Base-by-base conservation (phyloP, 2,113 vertebrate species). In the Tetrao urogallus region DNA sequence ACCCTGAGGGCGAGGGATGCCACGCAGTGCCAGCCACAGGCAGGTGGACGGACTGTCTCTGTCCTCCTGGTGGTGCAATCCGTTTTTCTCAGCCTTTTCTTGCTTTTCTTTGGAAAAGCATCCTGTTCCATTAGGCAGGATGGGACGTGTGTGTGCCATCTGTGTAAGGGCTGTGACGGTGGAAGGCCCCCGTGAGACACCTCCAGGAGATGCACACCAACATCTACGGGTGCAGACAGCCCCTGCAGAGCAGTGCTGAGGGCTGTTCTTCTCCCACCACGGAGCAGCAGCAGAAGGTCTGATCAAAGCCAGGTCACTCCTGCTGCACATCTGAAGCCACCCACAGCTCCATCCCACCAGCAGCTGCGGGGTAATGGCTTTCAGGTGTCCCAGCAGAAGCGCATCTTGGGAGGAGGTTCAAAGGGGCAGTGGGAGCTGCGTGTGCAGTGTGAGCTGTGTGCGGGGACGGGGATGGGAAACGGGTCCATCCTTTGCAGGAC, bases 181-280 rank as follows among this genome's bases (percentile, higher is more conserved):
- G 65, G 34, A 27, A 47, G 10, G 47, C 43, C 36, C 28, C 58
- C 2, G 0, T 2, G 21, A 45, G 3, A 1, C 10, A 15, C 13
- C 45, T 54, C 38, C 8, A 12, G 57, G 34, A 82, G 43, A 6
- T 0, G 0, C 13, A 6, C 1, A 0, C 28, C 5, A 38, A 43
- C 0, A 2, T 19, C 45, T 4, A 34, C 7, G 40, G 50, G 25
- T 9, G 2, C 24, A 47, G 72, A 22, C 48, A 18, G 69, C 8
- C 63, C 38, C 57, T 0, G 3, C 47, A 40, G 61, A 2, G 0
- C 3, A 1, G 18, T 36, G 60, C 65, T 7, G 30, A 36, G 86
- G 1, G 0, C 30, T 86, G 89, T 2, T 6, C 56, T n/a, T 32
- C 56, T n/a, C 56, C 56, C 18, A 20, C 18, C 32, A n/a, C 61